Percentiles rank a stretch among this genome's conserved stretches.
These are phyloP conservation scores for Felis chaus DNA, from an alignment of 2,113 vertebrate species.

Conservation along the genomic window DNA sequence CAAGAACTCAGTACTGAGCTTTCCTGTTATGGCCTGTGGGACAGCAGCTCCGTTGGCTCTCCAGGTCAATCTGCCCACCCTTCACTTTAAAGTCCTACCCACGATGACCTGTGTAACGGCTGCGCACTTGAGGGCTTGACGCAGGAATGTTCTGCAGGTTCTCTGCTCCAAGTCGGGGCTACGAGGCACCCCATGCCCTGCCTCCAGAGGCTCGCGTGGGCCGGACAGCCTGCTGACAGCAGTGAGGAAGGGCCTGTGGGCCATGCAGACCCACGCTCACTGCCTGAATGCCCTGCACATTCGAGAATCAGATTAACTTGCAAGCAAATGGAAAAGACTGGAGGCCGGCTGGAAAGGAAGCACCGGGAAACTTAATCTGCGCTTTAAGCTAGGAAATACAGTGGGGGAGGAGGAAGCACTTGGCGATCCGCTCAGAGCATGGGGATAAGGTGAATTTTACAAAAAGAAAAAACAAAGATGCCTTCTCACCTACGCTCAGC, in stretches of 20 bases:
- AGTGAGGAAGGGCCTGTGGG: not conserved
- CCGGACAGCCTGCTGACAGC: rapidly evolving
- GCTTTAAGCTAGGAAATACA: not conserved
- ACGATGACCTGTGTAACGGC: not conserved
- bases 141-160: not conserved
- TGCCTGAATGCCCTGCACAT: not conserved
- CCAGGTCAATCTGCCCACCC: not conserved
- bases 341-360: not conserved
- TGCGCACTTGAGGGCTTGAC: not conserved
- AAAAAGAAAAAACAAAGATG: not conserved
- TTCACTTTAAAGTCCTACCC: not conserved
- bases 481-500: not conserved
- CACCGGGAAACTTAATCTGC: not conserved
- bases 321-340: not conserved
- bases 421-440: rapidly evolving
- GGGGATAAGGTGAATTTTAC: not conserved
- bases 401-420: not conserved
- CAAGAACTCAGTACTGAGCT: not conserved
- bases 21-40: too few relatives aligned
- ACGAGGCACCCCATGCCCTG: not conserved
- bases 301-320: not conserved
- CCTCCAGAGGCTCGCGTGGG: rapidly evolving
- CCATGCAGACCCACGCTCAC: rapidly evolving
- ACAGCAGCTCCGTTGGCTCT: not conserved
- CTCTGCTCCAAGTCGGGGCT: not conserved